A percentile compares a stretch with the other conserved stretches of the same genome.
phyloP scores from a whole-genome alignment of 2,113 vertebrate genomes.

The Brachyistius frenatus region DNA sequence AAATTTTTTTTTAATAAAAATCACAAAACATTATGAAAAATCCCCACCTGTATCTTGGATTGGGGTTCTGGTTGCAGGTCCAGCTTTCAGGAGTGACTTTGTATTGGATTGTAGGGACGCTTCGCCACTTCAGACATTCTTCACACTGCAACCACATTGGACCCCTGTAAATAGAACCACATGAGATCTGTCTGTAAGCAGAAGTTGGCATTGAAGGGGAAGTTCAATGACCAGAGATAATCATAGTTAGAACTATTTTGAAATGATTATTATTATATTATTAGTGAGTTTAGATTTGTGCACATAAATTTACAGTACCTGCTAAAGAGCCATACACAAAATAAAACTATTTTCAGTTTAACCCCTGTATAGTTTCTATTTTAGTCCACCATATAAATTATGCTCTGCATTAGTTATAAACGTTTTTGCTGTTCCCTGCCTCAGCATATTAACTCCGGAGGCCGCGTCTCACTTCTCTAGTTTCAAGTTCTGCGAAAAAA shows the following conservation, averaged over 20 bases:
- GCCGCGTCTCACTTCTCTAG: background rate
- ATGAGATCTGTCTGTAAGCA: background rate
- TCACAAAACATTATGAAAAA: background rate
- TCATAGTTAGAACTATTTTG: too few relatives aligned
- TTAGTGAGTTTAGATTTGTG: background rate
- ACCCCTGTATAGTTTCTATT: too few relatives aligned
- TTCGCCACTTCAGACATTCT: conserved; percentile 88
- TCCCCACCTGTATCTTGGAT: conserved; percentile 80
- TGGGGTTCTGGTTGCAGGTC: conserved; percentile 85
- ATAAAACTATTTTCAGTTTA: too few relatives aligned
- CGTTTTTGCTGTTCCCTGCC: background rate
- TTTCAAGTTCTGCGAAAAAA: conserved; percentile 16
- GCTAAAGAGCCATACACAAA: too few relatives aligned
- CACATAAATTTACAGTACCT: too few relatives aligned
- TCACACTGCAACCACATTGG: conserved; percentile 86
- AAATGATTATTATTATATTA: too few relatives aligned
- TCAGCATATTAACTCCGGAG: conserved; percentile 2
- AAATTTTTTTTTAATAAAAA: background rate
- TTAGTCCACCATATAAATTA: background rate
- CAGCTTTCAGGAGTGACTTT: conserved; percentile 80
- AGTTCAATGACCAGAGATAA: too few relatives aligned
- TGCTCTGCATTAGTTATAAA: background rate
- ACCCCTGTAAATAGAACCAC: conserved; percentile 56
- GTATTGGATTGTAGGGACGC: conserved; percentile 76
- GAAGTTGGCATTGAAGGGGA: too few relatives aligned